Conservation (phyloP, 2,888 invertebrate genomes). For the Himalopsyche anomala region DNA sequence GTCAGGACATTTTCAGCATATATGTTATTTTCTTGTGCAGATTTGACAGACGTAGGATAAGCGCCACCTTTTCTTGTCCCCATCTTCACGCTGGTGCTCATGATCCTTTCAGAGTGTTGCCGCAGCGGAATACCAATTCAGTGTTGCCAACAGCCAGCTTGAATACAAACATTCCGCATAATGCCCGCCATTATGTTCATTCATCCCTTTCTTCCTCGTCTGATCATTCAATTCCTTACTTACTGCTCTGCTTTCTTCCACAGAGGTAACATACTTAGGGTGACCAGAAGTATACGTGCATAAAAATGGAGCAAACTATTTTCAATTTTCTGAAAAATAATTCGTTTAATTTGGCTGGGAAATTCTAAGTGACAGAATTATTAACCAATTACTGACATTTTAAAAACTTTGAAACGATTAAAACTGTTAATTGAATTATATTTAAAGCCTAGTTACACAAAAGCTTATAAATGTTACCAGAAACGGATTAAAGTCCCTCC, state of each 20-base stretch:
- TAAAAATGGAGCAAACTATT: no score
- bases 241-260: conserved; percentile 55
- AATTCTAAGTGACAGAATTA: no score
- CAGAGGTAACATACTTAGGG: conserved; percentile 41
- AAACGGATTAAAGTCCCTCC: no score
- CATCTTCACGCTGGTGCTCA: conserved; percentile 45
- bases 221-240: conserved; percentile 65
- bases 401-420: no score
- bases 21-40: not conserved
- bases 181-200: conserved; percentile 64
- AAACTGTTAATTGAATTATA: no score
- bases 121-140: conserved; percentile 64
- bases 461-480: no score
- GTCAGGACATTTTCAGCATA: not conserved
- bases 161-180: conserved; percentile 64
- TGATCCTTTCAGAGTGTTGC: conserved; percentile 63
- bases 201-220: conserved; percentile 64
- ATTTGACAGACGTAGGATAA: conserved; percentile 47
- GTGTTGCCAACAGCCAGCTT: conserved; percentile 54
- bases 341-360: no score
- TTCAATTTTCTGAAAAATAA: no score
- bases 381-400: no score
- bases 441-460: no score
- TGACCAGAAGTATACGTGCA: not conserved
- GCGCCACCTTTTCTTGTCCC: conserved; percentile 53